These are phyloP conservation scores for Plectrocnemia conspersa DNA, from an alignment of 1,140 invertebrate species.

Conservation along the genomic window DNA sequence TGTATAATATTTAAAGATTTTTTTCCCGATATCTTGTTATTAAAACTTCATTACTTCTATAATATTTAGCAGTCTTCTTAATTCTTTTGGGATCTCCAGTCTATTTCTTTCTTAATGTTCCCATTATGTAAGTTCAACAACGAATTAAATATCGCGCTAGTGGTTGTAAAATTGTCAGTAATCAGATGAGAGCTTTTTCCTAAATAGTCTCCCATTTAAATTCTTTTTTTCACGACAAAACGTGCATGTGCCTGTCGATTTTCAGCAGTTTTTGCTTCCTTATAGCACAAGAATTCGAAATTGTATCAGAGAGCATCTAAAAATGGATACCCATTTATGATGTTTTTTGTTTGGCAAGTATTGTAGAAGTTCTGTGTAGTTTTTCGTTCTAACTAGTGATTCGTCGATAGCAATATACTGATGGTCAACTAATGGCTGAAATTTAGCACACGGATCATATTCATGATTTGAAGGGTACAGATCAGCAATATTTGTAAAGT, in stretches of 20 bases:
- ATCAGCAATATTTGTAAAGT: conserved; percentile 23
- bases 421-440: conserved; percentile 34
- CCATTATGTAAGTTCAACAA: conserved; percentile 26
- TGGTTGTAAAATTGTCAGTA: conserved; percentile 32
- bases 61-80: no score
- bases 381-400: conserved; percentile 34
- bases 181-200: conserved; percentile 37
- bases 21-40: no score
- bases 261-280: conserved; percentile 24
- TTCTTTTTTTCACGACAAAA: conserved; percentile 35
- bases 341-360: conserved; percentile 38
- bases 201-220: conserved; percentile 34
- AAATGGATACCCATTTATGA: conserved; percentile 38
- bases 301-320: conserved; percentile 35
- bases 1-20: no score
- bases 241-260: conserved; percentile 28
- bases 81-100: conserved; percentile 31
- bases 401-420: conserved; percentile 36
- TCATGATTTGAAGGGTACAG: conserved; percentile 26
- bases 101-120: conserved; percentile 32
- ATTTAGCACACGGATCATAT: conserved; percentile 37
- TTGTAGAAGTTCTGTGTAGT: conserved; percentile 34
- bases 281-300: conserved; percentile 35
- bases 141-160: conserved; percentile 26
- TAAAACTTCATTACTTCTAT: no score